Evolutionary conservation across 2,113 vertebrate species (phyloP).

Genomic region (Tamias sibiricus): DNA sequence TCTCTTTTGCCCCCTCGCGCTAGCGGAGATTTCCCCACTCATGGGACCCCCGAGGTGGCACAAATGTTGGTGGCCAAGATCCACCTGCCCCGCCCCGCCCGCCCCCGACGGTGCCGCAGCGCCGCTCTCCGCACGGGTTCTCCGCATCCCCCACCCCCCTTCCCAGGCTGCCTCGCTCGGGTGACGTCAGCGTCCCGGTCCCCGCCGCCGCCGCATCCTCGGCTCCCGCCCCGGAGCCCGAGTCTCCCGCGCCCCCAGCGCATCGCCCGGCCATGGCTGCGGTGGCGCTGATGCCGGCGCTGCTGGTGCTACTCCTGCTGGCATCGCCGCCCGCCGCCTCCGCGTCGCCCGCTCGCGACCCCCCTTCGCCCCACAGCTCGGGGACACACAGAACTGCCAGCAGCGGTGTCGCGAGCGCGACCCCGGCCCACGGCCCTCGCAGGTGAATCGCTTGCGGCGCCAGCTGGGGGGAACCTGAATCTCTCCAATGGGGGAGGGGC

Average conservation of each 20-base stretch:
- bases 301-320: constrained; percentile 63
- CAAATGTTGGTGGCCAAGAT: not conserved
- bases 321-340: constrained; percentile 38
- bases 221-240: not conserved
- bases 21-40: no score
- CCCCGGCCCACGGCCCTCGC: not conserved
- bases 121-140: not conserved
- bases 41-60: not conserved
- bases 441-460: constrained; percentile 59
- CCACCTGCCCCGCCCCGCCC: constrained; percentile 40
- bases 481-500: not conserved
- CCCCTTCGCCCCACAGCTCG: constrained; percentile 91
- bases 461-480: not conserved
- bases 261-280: constrained; percentile 65
- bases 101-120: not conserved
- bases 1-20: not conserved
- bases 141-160: constrained; percentile 54
- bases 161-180: constrained; percentile 80
- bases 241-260: not conserved
- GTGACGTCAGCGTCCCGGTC: constrained; percentile 79
- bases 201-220: constrained; percentile 60
- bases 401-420: constrained; percentile 86
- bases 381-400: constrained; percentile 93
- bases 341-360: constrained; percentile 84
- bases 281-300: not conserved